Conservation (phyloP, 2,888 invertebrate genomes). For the Yponomeuta cagnagella region DNA sequence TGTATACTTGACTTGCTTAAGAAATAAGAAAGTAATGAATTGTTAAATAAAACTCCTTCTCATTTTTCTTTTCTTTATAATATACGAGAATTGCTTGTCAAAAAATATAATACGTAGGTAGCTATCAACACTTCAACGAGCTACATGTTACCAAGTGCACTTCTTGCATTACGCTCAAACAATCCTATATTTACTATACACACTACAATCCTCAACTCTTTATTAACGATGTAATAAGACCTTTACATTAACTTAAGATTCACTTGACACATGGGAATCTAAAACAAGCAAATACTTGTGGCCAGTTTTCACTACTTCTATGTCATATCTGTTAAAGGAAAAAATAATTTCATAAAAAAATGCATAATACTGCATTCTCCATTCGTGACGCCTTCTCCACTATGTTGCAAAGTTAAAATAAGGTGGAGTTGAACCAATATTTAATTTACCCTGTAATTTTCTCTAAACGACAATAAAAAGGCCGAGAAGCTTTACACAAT, state of each 20-base stretch:
- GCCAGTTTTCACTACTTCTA: neutral
- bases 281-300: neutral
- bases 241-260: too few relatives aligned
- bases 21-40: too few relatives aligned
- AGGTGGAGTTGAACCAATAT: neutral
- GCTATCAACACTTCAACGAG: constrained; percentile 58
- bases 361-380: too few relatives aligned
- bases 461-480: neutral
- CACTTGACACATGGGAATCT: neutral
- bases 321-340: too few relatives aligned
- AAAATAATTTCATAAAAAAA: too few relatives aligned
- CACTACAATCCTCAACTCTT: constrained; percentile 8
- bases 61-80: constrained; percentile 45
- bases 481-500: neutral
- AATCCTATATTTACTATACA: constrained; percentile 9
- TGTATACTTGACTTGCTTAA: neutral
- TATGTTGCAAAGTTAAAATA: neutral
- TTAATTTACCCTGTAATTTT: neutral
- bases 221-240: neutral
- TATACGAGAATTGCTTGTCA: constrained; percentile 59
- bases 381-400: neutral
- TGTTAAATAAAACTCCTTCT: neutral
- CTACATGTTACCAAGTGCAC: constrained; percentile 59
- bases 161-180: constrained; percentile 39
- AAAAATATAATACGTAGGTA: constrained; percentile 66